Conservation (phyloP, 1,140 invertebrate genomes). For the Drosophila punjabiensis region DNA sequence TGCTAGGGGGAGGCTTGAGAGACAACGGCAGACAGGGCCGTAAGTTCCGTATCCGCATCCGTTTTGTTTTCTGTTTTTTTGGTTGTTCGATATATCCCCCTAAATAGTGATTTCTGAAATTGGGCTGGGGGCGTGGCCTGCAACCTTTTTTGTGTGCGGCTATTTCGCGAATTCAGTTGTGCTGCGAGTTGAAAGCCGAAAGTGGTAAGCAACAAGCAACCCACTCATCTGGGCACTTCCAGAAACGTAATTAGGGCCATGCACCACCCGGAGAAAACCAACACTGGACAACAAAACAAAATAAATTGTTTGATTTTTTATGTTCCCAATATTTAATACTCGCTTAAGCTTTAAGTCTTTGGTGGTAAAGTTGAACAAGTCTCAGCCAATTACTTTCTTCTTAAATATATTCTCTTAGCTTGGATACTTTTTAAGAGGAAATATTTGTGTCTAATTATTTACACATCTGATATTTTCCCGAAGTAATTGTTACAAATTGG, state of each 20-base stretch:
- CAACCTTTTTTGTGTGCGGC: slow-evolving; percentile 41
- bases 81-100: slow-evolving; percentile 50
- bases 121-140: slow-evolving; percentile 52
- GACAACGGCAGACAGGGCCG: slow-evolving; percentile 15
- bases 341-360: too few relatives aligned
- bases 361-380: too few relatives aligned
- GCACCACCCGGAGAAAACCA: slow-evolving; percentile 20
- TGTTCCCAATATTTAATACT: neutral
- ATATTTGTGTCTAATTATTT: neutral
- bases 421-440: too few relatives aligned
- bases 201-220: slow-evolving; percentile 63
- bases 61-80: slow-evolving; percentile 18
- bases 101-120: slow-evolving; percentile 61
- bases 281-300: neutral
- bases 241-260: slow-evolving; percentile 66
- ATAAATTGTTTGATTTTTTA: too few relatives aligned
- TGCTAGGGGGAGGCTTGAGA: neutral
- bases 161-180: slow-evolving; percentile 7
- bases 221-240: slow-evolving; percentile 36
- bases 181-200: neutral
- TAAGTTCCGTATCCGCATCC: slow-evolving; percentile 34
- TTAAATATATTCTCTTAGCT: neutral
- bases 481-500: neutral
- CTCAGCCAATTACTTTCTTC: neutral
- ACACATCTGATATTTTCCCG: too few relatives aligned